These are phyloP conservation scores for Australoheros scitulus DNA, from an alignment of 2,113 vertebrate species.

Conservation along the genomic window DNA sequence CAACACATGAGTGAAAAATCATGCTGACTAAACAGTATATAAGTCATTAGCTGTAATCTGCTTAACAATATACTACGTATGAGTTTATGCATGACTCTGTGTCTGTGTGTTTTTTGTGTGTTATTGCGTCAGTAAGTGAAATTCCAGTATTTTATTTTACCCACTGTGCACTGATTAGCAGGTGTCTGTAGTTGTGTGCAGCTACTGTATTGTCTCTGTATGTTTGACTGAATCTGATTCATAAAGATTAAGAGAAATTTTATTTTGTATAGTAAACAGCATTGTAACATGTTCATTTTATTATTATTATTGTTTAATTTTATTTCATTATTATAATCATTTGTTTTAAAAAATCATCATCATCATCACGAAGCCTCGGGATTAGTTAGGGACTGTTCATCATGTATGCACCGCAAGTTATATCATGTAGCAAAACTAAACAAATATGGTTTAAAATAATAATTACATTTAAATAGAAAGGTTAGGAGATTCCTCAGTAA, in stretches of 20 bases:
- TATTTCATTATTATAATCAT: too few species aligned
- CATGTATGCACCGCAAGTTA: background rate
- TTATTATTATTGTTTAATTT: too few species aligned
- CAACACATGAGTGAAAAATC: slow-evolving; percentile 21
- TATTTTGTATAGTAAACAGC: background rate
- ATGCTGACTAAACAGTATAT: slow-evolving; percentile 26
- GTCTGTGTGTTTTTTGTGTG: background rate
- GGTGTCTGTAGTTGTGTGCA: background rate
- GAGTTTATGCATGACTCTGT: background rate
- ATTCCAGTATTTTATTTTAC: too few species aligned
- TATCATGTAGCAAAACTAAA: background rate
- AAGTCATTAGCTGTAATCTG: background rate
- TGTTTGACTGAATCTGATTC: background rate
- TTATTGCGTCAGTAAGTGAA: too few species aligned
- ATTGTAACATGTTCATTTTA: background rate
- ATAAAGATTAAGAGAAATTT: background rate
- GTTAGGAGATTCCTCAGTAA: background rate
- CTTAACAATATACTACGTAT: background rate
- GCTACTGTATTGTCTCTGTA: background rate
- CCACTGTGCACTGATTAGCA: too few species aligned
- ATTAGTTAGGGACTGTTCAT: background rate
- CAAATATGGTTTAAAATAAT: background rate
- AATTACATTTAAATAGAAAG: background rate
- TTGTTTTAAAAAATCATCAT: background rate
- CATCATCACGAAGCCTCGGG: background rate